Conservation (phyloP, 2,113 vertebrate species). For the Egretta garzetta region DNA sequence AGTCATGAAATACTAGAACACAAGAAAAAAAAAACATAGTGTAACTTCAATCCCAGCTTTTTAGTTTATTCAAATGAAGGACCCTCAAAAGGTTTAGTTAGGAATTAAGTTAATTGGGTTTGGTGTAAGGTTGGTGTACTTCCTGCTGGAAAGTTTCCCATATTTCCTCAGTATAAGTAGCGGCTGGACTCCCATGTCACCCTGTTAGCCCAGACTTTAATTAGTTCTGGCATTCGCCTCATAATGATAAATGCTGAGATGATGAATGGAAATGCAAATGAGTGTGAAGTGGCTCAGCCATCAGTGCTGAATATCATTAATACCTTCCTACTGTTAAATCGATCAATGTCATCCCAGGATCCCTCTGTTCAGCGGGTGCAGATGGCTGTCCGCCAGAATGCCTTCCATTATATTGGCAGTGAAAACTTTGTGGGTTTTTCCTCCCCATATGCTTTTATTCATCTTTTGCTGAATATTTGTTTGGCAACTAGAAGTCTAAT, state of each 20-base stretch:
- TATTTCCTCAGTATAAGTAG: constrained; percentile 78
- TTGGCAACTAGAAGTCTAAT: constrained; percentile 82
- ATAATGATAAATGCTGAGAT: constrained; percentile 93
- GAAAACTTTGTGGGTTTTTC: constrained; percentile 68
- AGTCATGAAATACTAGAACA: background rate
- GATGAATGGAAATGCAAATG: constrained; percentile 99
- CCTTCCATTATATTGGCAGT: constrained; percentile 73
- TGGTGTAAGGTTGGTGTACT: constrained; percentile 86
- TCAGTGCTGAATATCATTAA: constrained; percentile 92
- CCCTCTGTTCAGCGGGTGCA: constrained; percentile 80
- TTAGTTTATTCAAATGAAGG: constrained; percentile 83
- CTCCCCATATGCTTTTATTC: constrained; percentile 80
- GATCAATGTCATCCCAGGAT: constrained; percentile 90
- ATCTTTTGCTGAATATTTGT: constrained; percentile 81
- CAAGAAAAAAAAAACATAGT: background rate
- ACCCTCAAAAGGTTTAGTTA: constrained; percentile 85
- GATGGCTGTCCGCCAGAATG: constrained; percentile 76
- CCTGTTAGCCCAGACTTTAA: constrained; percentile 95
- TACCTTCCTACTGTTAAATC: constrained; percentile 93
- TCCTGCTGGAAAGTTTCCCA: constrained; percentile 85
- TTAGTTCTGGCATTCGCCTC: constrained; percentile 96
- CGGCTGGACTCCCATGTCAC: constrained; percentile 84
- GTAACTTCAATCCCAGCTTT: constrained; percentile 49
- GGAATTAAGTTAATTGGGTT: constrained; percentile 91
- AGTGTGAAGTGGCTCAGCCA: constrained; percentile 88